Percentiles rank a stretch among this genome's conserved stretches.
phyloP scores from a whole-genome alignment of 2,113 vertebrate species.

The Podilymbus podiceps region DNA sequence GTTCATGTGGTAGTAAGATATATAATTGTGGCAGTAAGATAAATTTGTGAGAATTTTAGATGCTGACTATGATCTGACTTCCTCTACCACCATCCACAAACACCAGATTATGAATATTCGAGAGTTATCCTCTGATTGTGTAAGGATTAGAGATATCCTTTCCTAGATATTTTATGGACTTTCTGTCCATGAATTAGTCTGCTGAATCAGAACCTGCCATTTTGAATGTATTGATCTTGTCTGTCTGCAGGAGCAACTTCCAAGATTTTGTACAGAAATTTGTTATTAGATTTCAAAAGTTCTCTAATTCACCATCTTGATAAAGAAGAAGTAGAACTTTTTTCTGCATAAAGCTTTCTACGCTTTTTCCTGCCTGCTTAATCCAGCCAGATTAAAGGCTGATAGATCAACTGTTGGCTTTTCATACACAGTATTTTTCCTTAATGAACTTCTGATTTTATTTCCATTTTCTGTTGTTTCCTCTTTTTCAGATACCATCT shows the following conservation, averaged over 20 bases:
- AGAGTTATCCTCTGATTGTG: not conserved
- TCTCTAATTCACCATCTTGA: not conserved
- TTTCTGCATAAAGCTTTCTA: not conserved
- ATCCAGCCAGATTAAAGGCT: not conserved
- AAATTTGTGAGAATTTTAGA: not conserved
- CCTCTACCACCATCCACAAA: not conserved
- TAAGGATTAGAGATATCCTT: not conserved
- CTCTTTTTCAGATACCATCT: not conserved
- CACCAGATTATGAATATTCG: not conserved
- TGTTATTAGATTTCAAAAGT: not conserved
- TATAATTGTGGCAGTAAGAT: not conserved
- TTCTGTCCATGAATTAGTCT: not conserved
- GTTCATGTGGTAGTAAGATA: not conserved
- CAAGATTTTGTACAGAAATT: not conserved
- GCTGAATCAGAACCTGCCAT: not conserved
- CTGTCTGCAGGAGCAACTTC: not conserved
- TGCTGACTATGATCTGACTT: not conserved
- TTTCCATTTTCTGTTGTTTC: not conserved
- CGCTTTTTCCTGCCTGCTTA: not conserved
- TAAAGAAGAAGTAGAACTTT: not conserved
- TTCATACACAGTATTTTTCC: accelerated
- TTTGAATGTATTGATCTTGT: not conserved
- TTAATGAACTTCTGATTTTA: not conserved
- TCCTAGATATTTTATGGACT: not conserved
- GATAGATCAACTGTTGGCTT: not conserved